Conservation (phyloP, 2,797 vertebrate genomes). For the Darevskia nairensis region DNA sequence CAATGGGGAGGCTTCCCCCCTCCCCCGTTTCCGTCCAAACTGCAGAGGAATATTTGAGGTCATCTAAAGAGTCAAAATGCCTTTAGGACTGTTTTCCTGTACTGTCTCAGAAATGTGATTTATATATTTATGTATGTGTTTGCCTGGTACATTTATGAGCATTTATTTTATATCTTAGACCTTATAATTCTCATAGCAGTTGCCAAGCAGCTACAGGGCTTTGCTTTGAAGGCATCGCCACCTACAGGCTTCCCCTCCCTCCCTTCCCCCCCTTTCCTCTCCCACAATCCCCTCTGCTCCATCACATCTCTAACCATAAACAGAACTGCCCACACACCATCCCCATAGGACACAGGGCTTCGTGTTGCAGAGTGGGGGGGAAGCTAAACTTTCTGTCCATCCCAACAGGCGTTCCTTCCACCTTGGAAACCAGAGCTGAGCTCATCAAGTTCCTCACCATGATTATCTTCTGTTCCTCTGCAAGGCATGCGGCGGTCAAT, state of each 20-base stretch:
- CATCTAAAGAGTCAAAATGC: no score
- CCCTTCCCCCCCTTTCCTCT: background rate
- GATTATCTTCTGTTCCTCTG: conserved; percentile 77
- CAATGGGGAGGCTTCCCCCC: no score
- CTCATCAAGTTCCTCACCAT: conserved; percentile 75
- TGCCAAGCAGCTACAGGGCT: no score
- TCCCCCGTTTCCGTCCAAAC: no score
- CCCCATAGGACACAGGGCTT: background rate
- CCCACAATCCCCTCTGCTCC: background rate
- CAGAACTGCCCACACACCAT: background rate
- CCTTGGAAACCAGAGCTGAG: conserved; percentile 53
- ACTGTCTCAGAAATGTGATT: no score
- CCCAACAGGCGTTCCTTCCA: conserved; percentile 66
- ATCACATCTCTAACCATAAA: background rate
- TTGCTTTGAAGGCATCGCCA: no score
- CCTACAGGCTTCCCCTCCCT: background rate
- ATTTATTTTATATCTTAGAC: no score
- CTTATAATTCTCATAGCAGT: no score
- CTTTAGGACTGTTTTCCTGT: no score
- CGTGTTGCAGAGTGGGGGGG: background rate
- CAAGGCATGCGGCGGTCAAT: conserved; percentile 74
- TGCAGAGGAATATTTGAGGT: no score
- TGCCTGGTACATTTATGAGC: no score
- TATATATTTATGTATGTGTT: no score
- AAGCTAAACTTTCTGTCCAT: background rate